phyloP scores from a whole-genome alignment of 2,888 invertebrate genomes.

The Parapristionchus giblindavisi region DNA sequence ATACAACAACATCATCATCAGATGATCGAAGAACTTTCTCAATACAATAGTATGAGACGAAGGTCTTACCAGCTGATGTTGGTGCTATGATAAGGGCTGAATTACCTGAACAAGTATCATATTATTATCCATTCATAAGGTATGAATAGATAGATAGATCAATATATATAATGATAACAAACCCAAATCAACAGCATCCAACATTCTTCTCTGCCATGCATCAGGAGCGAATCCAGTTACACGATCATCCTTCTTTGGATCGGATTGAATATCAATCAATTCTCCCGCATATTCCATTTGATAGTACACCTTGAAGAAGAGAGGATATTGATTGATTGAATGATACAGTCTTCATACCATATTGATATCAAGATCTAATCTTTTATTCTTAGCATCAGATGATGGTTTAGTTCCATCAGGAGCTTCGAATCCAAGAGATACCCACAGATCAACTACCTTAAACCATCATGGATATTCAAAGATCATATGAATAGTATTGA shows the following conservation, averaged over 20 bases:
- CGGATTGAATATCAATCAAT: constrained; percentile 65
- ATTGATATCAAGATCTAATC: constrained; percentile 61
- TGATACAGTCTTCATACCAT: constrained; percentile 48
- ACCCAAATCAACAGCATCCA: constrained; percentile 70
- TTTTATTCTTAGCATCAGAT: constrained; percentile 54
- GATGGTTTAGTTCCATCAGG: constrained; percentile 54
- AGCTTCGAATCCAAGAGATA: constrained; percentile 62
- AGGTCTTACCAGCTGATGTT: constrained; percentile 71
- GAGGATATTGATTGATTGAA: not conserved
- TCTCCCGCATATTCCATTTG: constrained; percentile 65
- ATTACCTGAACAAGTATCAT: constrained; percentile 54
- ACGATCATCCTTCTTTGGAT: constrained; percentile 66
- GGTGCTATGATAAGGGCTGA: constrained; percentile 71
- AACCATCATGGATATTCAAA: not conserved
- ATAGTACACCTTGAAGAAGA: constrained; percentile 43
- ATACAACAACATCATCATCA: constrained; percentile 70
- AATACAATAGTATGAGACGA: constrained; percentile 71
- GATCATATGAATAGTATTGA: not conserved
- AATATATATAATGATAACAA: not conserved
- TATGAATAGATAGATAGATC: not conserved
- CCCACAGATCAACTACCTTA: constrained; percentile 63
- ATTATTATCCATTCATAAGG: not conserved
- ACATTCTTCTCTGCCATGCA: constrained; percentile 70
- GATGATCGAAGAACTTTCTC: constrained; percentile 69
- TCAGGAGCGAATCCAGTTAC: constrained; percentile 70